These are phyloP conservation scores for Ecliptopera silaceata DNA, from an alignment of 2,888 invertebrate species.

Conservation along the genomic window DNA sequence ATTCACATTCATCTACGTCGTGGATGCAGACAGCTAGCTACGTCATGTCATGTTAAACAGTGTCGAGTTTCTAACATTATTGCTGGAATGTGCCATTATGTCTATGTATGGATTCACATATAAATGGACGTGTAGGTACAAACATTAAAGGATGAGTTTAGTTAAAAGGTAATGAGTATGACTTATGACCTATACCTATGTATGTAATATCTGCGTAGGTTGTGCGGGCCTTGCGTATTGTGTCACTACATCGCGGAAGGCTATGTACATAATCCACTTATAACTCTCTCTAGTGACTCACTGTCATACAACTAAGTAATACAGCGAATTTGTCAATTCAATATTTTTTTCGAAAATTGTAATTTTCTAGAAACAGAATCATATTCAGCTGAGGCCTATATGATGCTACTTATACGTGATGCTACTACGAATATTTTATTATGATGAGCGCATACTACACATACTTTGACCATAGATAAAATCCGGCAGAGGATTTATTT, in stretches of 20 bases:
- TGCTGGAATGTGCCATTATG: conserved; percentile 23
- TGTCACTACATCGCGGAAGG: too few species aligned
- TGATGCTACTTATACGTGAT: too few species aligned
- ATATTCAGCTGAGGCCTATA: too few species aligned
- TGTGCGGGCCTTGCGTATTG: background rate
- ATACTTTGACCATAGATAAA: conserved; percentile 8
- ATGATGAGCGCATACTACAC: background rate
- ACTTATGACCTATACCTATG: conserved; percentile 6
- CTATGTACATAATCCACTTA: too few species aligned
- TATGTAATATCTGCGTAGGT: background rate
- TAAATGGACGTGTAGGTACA: conserved; percentile 1
- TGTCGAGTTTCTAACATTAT: conserved; percentile 8
- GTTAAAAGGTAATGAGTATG: conserved; percentile 2
- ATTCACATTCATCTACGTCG: background rate
- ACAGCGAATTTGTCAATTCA: too few species aligned
- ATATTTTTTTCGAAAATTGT: too few species aligned
- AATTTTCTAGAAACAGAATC: too few species aligned
- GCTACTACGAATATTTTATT: too few species aligned
- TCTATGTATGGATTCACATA: conserved; percentile 6
- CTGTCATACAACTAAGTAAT: too few species aligned
- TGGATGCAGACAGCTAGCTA: conserved; percentile 10
- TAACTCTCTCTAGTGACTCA: too few species aligned
- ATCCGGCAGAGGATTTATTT: conserved; percentile 28
- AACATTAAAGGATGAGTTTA: conserved; percentile 1
- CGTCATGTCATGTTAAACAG: conserved; percentile 3